Evolutionary conservation across 2,888 invertebrate genomes (phyloP), one percentile per base, ranked within the genome.

Genomic region (Drosophila conformis): DNA sequence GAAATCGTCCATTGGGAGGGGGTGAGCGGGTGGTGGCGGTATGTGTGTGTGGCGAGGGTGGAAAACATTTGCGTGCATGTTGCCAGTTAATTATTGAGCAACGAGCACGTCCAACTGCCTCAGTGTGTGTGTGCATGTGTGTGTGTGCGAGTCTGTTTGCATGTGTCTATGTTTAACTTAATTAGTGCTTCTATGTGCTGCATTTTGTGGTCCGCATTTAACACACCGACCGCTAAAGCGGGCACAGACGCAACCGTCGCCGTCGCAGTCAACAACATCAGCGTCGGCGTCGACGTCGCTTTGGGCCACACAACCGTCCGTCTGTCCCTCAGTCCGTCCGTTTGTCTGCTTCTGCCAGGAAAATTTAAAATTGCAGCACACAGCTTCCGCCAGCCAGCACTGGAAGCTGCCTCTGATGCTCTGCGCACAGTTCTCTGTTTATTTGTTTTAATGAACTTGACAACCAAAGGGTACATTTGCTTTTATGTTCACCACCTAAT

Each of bases 111-210:
- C 83, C 81, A 66, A 31, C 68, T 74, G 68, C 61, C 62, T 61
- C 52, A 68, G 66, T 70, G 65, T 56, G 57, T 57, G 49, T 64
- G 59, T 25, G 27, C 31, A 31, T 10, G 31, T 29, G 57, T 63
- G 58, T 73, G 67, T 74, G 53, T 62, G 49, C 33, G 42, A 76
- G 76, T 78, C 74, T 83, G 88, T 86, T 83, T 87, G 85, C 84
- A 73, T 82, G 82, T 85, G 85, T 89, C 87, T 87, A 81, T 87
- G 83, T 82, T 87, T 88, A 87, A 89, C 90, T 87, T 88, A 89
- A 87, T 87, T 87, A 87, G 87, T 80, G 88, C 89, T 78, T 73
- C 80, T 88, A 75, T 80, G 85, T 73, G 62, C 78, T 87, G 86
- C 83, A 85, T 89, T 86, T 82, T 87, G 89, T 73, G 87, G 87